Conservation (phyloP, 1,140 invertebrate species). For the Grapholita molesta region DNA sequence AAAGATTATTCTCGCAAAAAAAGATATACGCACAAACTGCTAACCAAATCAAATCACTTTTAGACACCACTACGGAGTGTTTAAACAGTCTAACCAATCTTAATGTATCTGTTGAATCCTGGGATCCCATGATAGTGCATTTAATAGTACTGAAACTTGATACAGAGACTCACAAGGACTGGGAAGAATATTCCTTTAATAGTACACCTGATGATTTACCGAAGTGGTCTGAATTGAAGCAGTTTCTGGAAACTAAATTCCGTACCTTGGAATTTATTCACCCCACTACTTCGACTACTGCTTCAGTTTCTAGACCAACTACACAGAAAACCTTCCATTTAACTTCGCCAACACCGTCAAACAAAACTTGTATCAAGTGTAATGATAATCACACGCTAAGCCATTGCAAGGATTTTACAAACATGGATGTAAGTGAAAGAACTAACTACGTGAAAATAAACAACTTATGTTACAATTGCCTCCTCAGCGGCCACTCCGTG, state of each 20-base stretch:
- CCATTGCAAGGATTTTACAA: conserved; percentile 35
- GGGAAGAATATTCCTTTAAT: conserved; percentile 1
- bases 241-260: neutral
- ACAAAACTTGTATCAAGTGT: conserved; percentile 23
- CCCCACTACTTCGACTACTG: neutral
- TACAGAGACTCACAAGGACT: neutral
- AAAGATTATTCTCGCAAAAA: neutral
- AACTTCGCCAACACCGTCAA: conserved; percentile 17
- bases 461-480: conserved; percentile 41
- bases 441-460: conserved; percentile 31
- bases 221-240: neutral
- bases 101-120: neutral
- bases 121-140: conserved; percentile 5
- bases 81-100: neutral
- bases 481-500: conserved; percentile 32
- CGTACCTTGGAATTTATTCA: neutral
- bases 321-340: neutral
- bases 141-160: neutral
- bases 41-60: neutral
- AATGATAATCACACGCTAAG: conserved; percentile 28
- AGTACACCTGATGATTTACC: neutral
- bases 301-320: neutral
- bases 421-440: conserved; percentile 25
- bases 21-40: neutral
- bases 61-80: neutral